Evolutionary conservation across 2,888 invertebrate genomes (phyloP).

Genomic region (Magallana nippona): DNA sequence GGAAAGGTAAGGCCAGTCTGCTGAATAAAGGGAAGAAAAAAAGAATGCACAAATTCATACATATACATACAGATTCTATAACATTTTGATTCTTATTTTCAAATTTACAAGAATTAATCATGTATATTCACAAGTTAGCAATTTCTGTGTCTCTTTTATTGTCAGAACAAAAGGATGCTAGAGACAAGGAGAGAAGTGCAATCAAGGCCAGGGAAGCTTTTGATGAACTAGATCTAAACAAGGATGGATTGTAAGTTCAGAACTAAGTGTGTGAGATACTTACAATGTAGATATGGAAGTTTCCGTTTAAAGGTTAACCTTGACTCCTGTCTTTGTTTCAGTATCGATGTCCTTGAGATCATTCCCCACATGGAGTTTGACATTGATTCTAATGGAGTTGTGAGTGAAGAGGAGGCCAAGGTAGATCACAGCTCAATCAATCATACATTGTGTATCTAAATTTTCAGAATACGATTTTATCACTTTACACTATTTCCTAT

Average conservation of each 20-base stretch:
- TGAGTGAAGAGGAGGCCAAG: conserved; percentile 92
- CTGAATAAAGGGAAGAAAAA: too few relatives aligned
- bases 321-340: conserved; percentile 56
- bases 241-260: conserved; percentile 83
- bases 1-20: conserved; percentile 77
- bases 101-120: too few relatives aligned
- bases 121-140: too few relatives aligned
- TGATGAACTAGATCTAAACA: conserved; percentile 88
- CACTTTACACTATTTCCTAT: too few relatives aligned
- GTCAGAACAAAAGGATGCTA: conserved; percentile 71
- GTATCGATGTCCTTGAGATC: conserved; percentile 83
- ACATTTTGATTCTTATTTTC: too few relatives aligned
- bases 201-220: conserved; percentile 83
- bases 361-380: conserved; percentile 89
- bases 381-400: conserved; percentile 92
- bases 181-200: conserved; percentile 72
- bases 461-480: background rate
- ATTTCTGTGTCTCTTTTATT: background rate
- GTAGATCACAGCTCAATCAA: conserved; percentile 66
- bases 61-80: too few relatives aligned
- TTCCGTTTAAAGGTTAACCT: too few relatives aligned
- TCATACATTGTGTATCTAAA: background rate
- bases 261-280: background rate
- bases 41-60: too few relatives aligned
- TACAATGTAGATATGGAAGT: too few relatives aligned